These are phyloP conservation scores for Cosmopolites sordidus DNA, from an alignment of 2,888 invertebrate genomes.

Conservation along the genomic window DNA sequence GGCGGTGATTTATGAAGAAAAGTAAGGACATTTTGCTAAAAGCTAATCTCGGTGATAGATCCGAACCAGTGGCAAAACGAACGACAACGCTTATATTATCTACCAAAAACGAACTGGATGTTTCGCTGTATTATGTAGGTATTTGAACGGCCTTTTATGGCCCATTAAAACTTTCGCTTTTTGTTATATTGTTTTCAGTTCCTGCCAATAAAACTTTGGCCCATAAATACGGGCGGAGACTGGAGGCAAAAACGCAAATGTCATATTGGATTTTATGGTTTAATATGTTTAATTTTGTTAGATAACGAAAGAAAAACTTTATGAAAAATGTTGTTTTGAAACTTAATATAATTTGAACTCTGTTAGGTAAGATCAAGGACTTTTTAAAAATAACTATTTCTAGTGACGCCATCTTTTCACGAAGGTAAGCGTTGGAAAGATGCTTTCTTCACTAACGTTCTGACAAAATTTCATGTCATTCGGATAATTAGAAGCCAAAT, in stretches of 20 bases:
- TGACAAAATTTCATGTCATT: no score
- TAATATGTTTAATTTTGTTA: neutral
- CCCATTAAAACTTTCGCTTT: slow-evolving; percentile 3
- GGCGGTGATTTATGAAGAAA: neutral
- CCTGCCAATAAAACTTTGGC: slow-evolving; percentile 1
- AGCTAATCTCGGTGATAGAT: neutral
- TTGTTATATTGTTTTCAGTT: slow-evolving; percentile 4
- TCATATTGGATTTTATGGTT: neutral
- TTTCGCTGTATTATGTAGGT: slow-evolving; percentile 3
- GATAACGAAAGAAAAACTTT: no score
- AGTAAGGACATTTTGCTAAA: neutral
- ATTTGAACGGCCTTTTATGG: slow-evolving; percentile 3
- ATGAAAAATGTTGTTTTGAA: no score
- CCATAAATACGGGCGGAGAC: neutral
- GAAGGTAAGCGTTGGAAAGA: no score
- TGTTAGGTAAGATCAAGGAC: no score
- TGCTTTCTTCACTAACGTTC: no score
- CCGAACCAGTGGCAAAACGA: neutral
- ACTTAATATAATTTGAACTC: no score
- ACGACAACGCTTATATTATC: neutral
- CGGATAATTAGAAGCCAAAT: no score
- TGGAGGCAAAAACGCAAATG: neutral
- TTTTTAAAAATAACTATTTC: no score
- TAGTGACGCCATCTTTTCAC: no score
- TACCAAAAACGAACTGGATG: neutral